Evolutionary conservation across 2,888 invertebrate species (phyloP), one percentile per base, ranked within the genome.

Genomic region (Mactromeris polynyma): DNA sequence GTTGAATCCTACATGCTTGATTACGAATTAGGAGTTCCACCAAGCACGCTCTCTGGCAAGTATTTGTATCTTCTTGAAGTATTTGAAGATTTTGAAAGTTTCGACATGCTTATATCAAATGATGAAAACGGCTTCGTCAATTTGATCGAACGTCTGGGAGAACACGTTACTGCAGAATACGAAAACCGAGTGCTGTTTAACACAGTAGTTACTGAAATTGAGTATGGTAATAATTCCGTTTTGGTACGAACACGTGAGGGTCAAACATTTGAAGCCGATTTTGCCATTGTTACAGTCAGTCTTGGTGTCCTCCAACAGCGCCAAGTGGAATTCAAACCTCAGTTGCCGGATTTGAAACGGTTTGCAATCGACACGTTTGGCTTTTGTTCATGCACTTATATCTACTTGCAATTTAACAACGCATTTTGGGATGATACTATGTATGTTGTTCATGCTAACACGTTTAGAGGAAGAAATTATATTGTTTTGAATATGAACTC

Each of bases 231-330:
- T n/a, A 51, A 58, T 58, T 51, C 42, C 0, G 92, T 91, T 7
- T 46, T 14, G 2, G 92, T 93, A 0, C 69, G 64, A 0, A 92
- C 92, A 4, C 38, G 36, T 17, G 78, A 83, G 26, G 91, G 89
- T 9, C 81, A 69, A 4, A 31, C 64, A 9, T 90, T 89, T 51
- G 46, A 82, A 3, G 89, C 90, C 3, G 89, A 91, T 46, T 90
- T 82, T 73, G 93, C 81, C 14, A 87, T 93, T 31, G 86, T 89
- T 1, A 93, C 93, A 14, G 89, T 91, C 78, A 91, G 93, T 54
- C 64, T 93, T 4, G 93, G 93, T 21, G 93, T 93, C 14, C 81
- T 91, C 17, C 90, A 93, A 54, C 77, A 90, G 11, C 78, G 88
- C 17, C 21, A 77, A 19, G 87, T 92, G 0, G 58, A 36, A 4